Evolutionary conservation across 1,140 invertebrate species (phyloP).

Genomic region (Panulirus ornatus): DNA sequence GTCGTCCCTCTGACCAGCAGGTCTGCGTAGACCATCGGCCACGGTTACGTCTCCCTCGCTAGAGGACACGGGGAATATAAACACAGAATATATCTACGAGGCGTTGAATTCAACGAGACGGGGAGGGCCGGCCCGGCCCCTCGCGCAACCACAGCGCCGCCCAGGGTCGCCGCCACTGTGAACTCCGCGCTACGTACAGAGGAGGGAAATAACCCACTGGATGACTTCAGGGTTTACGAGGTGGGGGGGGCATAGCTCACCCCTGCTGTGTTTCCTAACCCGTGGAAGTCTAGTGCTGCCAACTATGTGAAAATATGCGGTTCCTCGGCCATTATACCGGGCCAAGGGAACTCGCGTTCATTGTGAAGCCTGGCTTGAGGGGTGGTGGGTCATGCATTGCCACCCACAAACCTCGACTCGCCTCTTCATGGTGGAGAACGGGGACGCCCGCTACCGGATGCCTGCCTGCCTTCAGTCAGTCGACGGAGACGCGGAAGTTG

Average conservation of each 20-base stretch:
- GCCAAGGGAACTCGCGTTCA: not conserved
- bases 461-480: no score
- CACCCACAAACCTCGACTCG: no score
- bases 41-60: no score
- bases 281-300: not conserved
- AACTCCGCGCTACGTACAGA: not conserved
- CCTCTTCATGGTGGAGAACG: no score
- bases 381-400: not conserved
- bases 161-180: not conserved
- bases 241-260: not conserved
- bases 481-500: no score
- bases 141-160: not conserved
- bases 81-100: no score
- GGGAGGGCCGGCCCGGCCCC: no score
- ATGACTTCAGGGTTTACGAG: not conserved
- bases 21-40: no score
- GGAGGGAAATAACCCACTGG: not conserved
- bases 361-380: not conserved
- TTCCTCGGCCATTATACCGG: not conserved
- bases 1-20: no score
- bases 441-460: no score
- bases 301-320: slow-evolving; percentile 40
- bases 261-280: not conserved
- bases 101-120: no score
- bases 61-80: no score